A percentile compares a stretch with the other conserved stretches of the same genome.
These are phyloP conservation scores for Gnatocerus cornutus DNA, from an alignment of 2,888 invertebrate genomes.

Conservation along the genomic window DNA sequence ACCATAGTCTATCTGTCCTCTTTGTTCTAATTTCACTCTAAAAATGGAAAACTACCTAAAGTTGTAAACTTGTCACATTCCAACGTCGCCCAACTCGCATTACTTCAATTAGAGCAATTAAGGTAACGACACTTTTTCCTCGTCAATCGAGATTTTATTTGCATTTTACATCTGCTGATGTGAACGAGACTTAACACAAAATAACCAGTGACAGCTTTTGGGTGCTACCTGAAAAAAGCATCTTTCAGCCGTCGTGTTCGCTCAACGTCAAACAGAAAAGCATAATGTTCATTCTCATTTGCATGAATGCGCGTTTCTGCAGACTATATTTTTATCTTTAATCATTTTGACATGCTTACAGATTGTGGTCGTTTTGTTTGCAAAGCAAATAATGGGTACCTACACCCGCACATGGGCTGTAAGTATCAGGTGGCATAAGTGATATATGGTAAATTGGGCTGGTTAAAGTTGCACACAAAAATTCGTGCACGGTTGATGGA, in stretches of 20 bases:
- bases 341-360: slow-evolving; percentile 14
- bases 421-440: slow-evolving; percentile 20
- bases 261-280: slow-evolving; percentile 1
- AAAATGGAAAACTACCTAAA: too few relatives aligned
- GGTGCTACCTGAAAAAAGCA: slow-evolving; percentile 8
- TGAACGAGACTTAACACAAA: slow-evolving; percentile 28
- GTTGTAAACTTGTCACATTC: neutral
- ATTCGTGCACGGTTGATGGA: too few relatives aligned
- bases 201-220: slow-evolving; percentile 24
- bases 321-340: slow-evolving; percentile 23
- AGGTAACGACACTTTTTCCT: slow-evolving; percentile 31
- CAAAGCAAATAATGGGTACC: slow-evolving; percentile 9
- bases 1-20: too few relatives aligned
- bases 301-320: slow-evolving; percentile 22
- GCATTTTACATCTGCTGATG: slow-evolving; percentile 25
- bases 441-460: slow-evolving; percentile 45
- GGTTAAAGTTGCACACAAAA: too few relatives aligned
- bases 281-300: slow-evolving; percentile 12
- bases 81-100: slow-evolving; percentile 10
- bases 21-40: too few relatives aligned
- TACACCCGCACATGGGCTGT: slow-evolving; percentile 32
- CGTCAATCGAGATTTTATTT: slow-evolving; percentile 32
- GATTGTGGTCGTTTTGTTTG: slow-evolving; percentile 15
- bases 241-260: neutral
- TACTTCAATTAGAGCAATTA: slow-evolving; percentile 38